These are phyloP conservation scores for Drosophila vallismaia DNA, from an alignment of 2,888 invertebrate genomes.

Conservation along the genomic window DNA sequence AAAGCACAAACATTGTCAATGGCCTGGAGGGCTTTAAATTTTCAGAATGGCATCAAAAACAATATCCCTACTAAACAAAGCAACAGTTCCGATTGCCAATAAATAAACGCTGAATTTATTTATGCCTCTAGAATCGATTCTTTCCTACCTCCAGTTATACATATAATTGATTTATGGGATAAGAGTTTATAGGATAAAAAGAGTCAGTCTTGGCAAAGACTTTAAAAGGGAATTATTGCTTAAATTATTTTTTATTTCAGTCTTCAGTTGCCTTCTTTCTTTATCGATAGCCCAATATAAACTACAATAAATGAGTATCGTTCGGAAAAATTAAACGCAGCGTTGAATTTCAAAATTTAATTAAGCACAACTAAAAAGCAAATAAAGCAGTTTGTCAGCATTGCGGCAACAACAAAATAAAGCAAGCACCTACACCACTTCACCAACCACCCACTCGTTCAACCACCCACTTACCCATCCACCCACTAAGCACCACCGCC, in stretches of 20 bases:
- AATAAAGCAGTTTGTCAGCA: constrained; percentile 60
- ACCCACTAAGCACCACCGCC: constrained; percentile 8
- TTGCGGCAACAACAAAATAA: constrained; percentile 45
- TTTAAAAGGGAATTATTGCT: neutral
- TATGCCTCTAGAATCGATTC: neutral
- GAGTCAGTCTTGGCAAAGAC: neutral
- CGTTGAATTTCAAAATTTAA: constrained; percentile 62
- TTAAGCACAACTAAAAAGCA: constrained; percentile 65
- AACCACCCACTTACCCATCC: constrained; percentile 11
- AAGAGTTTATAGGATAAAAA: neutral
- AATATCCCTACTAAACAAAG: constrained; percentile 6
- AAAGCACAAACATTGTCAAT: constrained; percentile 37
- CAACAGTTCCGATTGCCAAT: constrained; percentile 15
- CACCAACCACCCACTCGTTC: neutral
- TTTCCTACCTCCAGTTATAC: constrained; percentile 5
- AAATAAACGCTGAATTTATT: constrained; percentile 24
- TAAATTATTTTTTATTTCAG: neutral
- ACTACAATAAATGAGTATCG: constrained; percentile 12
- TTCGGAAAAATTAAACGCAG: constrained; percentile 41
- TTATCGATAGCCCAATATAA: neutral
- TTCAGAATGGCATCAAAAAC: constrained; percentile 19
- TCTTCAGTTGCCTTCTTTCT: neutral
- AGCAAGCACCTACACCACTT: constrained; percentile 10
- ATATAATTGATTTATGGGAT: neutral
- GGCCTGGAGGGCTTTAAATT: constrained; percentile 28